These are phyloP conservation scores for Diaphora mendica DNA, from an alignment of 2,888 invertebrate genomes.

Conservation along the genomic window DNA sequence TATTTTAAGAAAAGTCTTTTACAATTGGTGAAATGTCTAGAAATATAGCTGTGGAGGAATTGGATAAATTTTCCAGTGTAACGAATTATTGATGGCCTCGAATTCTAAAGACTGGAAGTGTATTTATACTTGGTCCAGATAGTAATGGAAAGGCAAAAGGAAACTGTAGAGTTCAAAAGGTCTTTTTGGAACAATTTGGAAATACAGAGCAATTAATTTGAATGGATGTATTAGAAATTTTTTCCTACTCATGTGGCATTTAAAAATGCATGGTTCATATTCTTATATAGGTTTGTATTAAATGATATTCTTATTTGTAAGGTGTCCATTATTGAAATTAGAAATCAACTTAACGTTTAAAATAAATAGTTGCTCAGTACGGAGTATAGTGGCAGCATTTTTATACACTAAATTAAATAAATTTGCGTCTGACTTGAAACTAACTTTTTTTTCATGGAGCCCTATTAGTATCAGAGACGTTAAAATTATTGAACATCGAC, in stretches of 20 bases:
- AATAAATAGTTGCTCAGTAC: neutral
- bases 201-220: neutral
- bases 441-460: neutral
- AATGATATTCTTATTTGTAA: neutral
- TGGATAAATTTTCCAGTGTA: neutral
- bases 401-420: neutral
- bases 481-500: neutral
- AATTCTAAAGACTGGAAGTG: conserved; percentile 2
- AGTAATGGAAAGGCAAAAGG: neutral
- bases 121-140: neutral
- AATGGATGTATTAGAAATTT: neutral
- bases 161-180: too few species aligned
- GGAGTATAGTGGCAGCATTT: neutral
- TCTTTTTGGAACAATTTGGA: too few species aligned
- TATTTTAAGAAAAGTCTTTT: neutral
- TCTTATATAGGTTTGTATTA: neutral
- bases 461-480: neutral
- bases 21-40: neutral
- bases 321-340: neutral
- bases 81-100: neutral
- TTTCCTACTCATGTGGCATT: neutral
- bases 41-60: neutral
- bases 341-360: neutral
- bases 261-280: neutral
- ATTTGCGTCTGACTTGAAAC: neutral